Conservation (phyloP, 2,888 invertebrate species). For the Halictus quadricinctus region DNA sequence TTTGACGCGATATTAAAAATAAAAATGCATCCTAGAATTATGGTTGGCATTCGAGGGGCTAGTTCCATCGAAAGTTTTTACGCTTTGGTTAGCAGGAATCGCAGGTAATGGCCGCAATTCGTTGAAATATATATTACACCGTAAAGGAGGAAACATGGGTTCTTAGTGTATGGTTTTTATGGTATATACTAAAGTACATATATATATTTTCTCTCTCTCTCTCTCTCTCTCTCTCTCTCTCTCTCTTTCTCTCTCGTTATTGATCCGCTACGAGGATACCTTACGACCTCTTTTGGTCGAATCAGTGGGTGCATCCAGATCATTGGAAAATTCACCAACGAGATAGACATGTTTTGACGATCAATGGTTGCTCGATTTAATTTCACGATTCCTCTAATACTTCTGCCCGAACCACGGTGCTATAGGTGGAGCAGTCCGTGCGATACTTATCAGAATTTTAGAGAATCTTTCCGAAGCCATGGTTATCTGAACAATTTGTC, state of each 20-base stretch:
- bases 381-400: background rate
- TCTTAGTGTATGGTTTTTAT: slow-evolving; percentile 20
- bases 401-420: background rate
- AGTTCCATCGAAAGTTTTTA: background rate
- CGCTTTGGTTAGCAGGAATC: background rate
- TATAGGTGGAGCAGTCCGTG: background rate
- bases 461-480: background rate
- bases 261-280: slow-evolving; percentile 45
- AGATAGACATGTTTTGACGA: background rate
- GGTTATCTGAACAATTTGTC: background rate
- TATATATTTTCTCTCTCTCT: background rate
- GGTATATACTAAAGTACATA: slow-evolving; percentile 20
- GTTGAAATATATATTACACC: background rate
- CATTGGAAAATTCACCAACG: slow-evolving; percentile 29
- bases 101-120: background rate
- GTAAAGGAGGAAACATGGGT: background rate
- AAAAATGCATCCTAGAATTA: background rate
- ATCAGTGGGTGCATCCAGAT: slow-evolving; percentile 38
- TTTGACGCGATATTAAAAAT: background rate
- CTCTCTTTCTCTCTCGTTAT: slow-evolving; percentile 36
- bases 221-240: slow-evolving; percentile 20
- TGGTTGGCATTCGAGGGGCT: background rate
- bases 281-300: slow-evolving; percentile 53
- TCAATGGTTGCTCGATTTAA: background rate
- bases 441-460: background rate